Evolutionary conservation across 2,888 invertebrate species (phyloP), one percentile per base, ranked within the genome.

Genomic region (Lymantria monacha): DNA sequence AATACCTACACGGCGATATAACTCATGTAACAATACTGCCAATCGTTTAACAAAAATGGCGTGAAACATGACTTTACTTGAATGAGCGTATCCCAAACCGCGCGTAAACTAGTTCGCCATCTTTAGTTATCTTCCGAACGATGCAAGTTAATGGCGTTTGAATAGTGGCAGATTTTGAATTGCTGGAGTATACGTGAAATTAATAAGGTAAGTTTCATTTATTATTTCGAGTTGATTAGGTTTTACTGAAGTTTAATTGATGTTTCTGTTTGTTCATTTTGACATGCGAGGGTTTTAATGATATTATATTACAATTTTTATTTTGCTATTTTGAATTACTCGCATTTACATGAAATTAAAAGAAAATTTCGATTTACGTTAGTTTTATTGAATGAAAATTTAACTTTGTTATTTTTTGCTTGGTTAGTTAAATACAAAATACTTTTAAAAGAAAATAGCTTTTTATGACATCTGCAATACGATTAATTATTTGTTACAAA

Each of bases 201-300:
- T 43, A 22, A 31, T 48, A 37, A 36, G 48, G 48, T 48, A 48
- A 41, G 48, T 48, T 48, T 43, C 15, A 43, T 48, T 13, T 48
- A n/a, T 48, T 48, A 48, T 48, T 48, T 48, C 42, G 48, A 48
- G 43, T 43, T 43, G 43, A 48, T 43, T 48, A 22, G 11, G 48
- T 43, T 48, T 48, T 43, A 43, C 12, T 48, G 48, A 48, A 42
- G 1, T 42, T 48, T 42, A 12, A 42, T 30, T 48, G 31, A 48
- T 31, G 13, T 42, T 42, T 31, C 30, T 42, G 42, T 12, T 13
- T 42, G 48, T 48, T 42, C 15, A 48, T 48, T 48, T 48, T 42
- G 42, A 48, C 13, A 33, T 48, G 48, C 48, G 33, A 33, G 48
- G 42, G 48, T 48, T 48, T 48, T 42, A 42, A 42, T 47, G 47